These are phyloP conservation scores for Mechanitis messenoides DNA, from an alignment of 2,888 invertebrate species.

Conservation along the genomic window DNA sequence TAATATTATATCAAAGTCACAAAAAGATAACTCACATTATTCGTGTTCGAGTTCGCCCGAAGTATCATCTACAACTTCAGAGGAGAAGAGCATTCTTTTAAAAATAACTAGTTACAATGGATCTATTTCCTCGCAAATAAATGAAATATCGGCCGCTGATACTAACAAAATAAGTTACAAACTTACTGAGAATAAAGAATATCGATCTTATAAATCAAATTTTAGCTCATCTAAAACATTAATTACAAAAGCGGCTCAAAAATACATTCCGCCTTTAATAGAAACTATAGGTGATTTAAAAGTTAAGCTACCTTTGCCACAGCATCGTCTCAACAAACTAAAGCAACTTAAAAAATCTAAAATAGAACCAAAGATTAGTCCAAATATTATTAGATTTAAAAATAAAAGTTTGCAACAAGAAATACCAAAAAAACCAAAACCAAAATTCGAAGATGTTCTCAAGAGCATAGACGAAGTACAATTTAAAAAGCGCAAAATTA, in stretches of 20 bases:
- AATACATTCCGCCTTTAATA: slow-evolving; percentile 70
- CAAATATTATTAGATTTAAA: slow-evolving; percentile 34
- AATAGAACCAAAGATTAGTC: slow-evolving; percentile 49
- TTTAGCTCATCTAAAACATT: slow-evolving; percentile 50
- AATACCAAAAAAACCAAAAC: slow-evolving; percentile 60
- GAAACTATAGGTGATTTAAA: slow-evolving; percentile 60
- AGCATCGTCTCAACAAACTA: slow-evolving; percentile 60
- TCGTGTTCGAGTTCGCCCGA: slow-evolving; percentile 58
- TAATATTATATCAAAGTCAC: slow-evolving; percentile 41
- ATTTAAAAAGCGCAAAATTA: slow-evolving; percentile 62
- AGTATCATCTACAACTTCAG: slow-evolving; percentile 69
- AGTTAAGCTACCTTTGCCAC: slow-evolving; percentile 64
- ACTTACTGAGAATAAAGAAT: slow-evolving; percentile 56
- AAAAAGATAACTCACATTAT: slow-evolving; percentile 33
- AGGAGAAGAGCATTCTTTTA: slow-evolving; percentile 61
- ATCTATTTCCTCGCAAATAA: slow-evolving; percentile 56
- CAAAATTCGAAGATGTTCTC: slow-evolving; percentile 73
- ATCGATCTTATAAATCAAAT: slow-evolving; percentile 40
- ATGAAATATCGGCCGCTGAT: slow-evolving; percentile 40
- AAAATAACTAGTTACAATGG: slow-evolving; percentile 66
- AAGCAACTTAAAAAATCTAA: slow-evolving; percentile 63
- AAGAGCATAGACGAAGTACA: slow-evolving; percentile 72
- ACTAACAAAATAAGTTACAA: slow-evolving; percentile 47
- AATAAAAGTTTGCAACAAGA: slow-evolving; percentile 36
- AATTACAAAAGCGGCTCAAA: slow-evolving; percentile 71